Conservation (phyloP, 2,113 vertebrate species). For the Neotoma lepida region DNA sequence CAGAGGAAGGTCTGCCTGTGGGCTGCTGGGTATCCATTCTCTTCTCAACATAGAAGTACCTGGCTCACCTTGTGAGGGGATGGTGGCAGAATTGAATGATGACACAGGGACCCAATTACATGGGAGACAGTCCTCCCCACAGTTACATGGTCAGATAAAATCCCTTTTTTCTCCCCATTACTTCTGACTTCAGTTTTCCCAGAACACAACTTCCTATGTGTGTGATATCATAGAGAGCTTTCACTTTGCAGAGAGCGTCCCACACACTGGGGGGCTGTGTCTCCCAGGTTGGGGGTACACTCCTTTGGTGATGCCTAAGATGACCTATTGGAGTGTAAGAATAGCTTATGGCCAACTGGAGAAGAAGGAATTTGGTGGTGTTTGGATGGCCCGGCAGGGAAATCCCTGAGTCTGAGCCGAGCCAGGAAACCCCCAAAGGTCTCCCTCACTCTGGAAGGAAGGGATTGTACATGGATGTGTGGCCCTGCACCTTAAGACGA, state of each 20-base stretch:
- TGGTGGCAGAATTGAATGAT: not conserved
- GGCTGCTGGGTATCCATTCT: fast-evolving
- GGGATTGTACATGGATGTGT: fast-evolving
- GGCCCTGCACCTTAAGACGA: fast-evolving
- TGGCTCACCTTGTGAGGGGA: not conserved
- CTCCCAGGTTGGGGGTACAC: not conserved
- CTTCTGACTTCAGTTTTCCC: not conserved
- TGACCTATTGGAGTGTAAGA: not conserved
- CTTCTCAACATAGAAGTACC: fast-evolving
- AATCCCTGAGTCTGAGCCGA: too few species aligned
- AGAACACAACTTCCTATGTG: fast-evolving
- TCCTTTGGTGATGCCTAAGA: not conserved
- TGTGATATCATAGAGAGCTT: fast-evolving
- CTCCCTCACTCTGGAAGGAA: not conserved
- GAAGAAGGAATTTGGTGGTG: not conserved
- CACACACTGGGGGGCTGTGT: not conserved
- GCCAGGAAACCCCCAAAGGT: not conserved
- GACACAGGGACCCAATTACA: not conserved
- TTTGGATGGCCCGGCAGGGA: fast-evolving
- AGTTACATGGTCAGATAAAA: fast-evolving
- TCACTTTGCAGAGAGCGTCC: not conserved
- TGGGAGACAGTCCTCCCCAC: not conserved
- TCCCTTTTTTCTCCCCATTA: not conserved
- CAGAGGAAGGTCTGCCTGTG: fast-evolving
- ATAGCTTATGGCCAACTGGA: not conserved